Evolutionary conservation across 2,888 invertebrate genomes (phyloP), one percentile per base, ranked within the genome.

Genomic region (Marronus borbonicus): DNA sequence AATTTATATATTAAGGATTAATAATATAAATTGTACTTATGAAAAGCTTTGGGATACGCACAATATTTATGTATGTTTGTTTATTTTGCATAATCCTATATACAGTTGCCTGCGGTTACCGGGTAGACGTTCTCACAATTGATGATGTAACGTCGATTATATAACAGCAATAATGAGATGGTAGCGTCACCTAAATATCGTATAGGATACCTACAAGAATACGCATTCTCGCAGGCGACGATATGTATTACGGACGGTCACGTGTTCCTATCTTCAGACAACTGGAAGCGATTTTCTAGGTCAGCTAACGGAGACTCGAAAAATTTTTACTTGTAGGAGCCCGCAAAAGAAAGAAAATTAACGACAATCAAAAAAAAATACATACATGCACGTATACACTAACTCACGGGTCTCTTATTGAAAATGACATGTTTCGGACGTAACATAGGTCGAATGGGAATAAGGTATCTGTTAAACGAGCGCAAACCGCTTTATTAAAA

Each of bases 221-320:
- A 20, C 12, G 20, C 10, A 14, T 24, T 50, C 44, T 10, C 20
- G 20, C 20, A 20, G n/a, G 17, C 20, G 4, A 36, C 12, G 39
- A 17, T 10, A 68, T 44, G 49, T 68, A 44, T 60, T 60, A 72
- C 60, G 60, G 44, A 60, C 60, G 72, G 20, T 60, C 72, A 72
- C 72, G 72, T 72, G 72, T 44, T 58, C 39, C 72, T 24, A 72
- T 72, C 72, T 72, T 72, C n/a, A 39, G 44, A 72, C 44, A 60
- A 72, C 72, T 60, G 60, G 58, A 39, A 72, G 20, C 60, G 60
- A 72, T 72, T 72, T 72, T 72, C 60, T 72, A 72, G 72, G 72
- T 72, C 72, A 72, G 14, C 58, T 72, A 72, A 72, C 72, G 72
- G 72, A 72, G 60, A 14, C 14, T 72, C 72, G 39, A 60, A 72